These are phyloP conservation scores for Dysmachus trigonus DNA, from an alignment of 2,888 invertebrate species.

Conservation along the genomic window DNA sequence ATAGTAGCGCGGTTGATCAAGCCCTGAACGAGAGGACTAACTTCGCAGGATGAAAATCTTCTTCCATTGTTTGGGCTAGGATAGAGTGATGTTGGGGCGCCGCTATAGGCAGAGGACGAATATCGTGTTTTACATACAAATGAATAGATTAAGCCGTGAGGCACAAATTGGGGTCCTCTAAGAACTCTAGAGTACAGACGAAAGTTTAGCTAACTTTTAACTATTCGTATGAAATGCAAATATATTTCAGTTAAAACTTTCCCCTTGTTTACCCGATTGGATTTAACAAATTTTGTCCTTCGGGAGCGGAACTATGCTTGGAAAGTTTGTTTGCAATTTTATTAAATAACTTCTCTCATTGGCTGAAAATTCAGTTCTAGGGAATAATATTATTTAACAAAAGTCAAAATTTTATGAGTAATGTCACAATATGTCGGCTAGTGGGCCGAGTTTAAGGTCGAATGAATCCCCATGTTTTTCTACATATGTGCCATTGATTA, in stretches of 20 bases:
- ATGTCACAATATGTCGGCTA: not conserved
- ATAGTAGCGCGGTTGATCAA: not conserved
- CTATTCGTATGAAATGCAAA: slow-evolving; percentile 29
- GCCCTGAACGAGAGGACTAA: slow-evolving; percentile 13
- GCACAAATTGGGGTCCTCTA: slow-evolving; percentile 17
- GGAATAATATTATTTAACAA: not conserved
- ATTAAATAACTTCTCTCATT: not conserved
- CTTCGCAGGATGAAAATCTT: slow-evolving; percentile 2
- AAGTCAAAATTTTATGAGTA: not conserved
- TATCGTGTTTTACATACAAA: slow-evolving; percentile 37
- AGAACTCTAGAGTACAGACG: not conserved
- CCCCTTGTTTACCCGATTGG: slow-evolving; percentile 21
- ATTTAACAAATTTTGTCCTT: not conserved
- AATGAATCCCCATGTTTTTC: not conserved
- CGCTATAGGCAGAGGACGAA: slow-evolving; percentile 7
- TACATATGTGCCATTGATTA: not conserved
- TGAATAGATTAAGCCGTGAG: slow-evolving; percentile 31
- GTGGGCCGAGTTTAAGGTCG: not conserved
- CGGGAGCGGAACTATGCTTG: not conserved
- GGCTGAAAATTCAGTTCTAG: not conserved
- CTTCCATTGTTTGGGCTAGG: not conserved
- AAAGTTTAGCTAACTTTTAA: slow-evolving; percentile 3
- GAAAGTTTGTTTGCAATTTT: not conserved
- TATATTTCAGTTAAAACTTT: slow-evolving; percentile 26
- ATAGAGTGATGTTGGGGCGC: not conserved